A percentile compares a stretch with the other conserved stretches of the same genome.
phyloP scores from a whole-genome alignment of 2,888 invertebrate species.

The Aphidius colemani region DNA sequence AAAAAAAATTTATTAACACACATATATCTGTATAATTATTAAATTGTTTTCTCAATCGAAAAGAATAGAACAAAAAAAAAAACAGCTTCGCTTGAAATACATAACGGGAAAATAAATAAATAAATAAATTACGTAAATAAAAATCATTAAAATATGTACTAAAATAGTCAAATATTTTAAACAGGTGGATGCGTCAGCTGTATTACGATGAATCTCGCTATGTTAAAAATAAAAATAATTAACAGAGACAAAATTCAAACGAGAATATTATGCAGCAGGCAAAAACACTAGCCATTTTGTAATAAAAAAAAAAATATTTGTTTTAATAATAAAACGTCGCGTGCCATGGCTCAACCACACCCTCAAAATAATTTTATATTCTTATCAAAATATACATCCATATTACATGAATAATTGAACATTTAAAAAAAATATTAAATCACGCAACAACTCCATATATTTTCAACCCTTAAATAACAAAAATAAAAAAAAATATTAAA shows the following conservation, averaged over 20 bases:
- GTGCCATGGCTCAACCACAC: slow-evolving; percentile 28
- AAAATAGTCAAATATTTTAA: neutral
- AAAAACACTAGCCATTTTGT: too few species aligned
- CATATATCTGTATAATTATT: slow-evolving; percentile 16
- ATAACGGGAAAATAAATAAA: too few species aligned
- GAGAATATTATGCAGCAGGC: too few species aligned
- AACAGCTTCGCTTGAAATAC: too few species aligned
- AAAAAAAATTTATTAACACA: slow-evolving; percentile 30
- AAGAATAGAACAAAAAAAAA: too few species aligned
- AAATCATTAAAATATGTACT: neutral
- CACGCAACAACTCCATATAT: neutral
- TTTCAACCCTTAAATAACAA: neutral
- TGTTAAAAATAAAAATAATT: too few species aligned
- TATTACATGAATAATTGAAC: slow-evolving; percentile 31
- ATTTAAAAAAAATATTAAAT: slow-evolving; percentile 19
- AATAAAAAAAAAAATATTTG: too few species aligned
- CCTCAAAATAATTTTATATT: slow-evolving; percentile 6
- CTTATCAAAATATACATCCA: slow-evolving; percentile 26
- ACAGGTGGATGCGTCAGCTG: too few species aligned
- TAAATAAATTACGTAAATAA: too few species aligned
- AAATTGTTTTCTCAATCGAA: neutral
- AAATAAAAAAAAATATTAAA: neutral
- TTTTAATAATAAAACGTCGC: neutral
- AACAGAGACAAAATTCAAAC: too few species aligned
- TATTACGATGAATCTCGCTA: too few species aligned